These are phyloP conservation scores for Labia minor DNA, from an alignment of 2,888 invertebrate species.

Conservation along the genomic window DNA sequence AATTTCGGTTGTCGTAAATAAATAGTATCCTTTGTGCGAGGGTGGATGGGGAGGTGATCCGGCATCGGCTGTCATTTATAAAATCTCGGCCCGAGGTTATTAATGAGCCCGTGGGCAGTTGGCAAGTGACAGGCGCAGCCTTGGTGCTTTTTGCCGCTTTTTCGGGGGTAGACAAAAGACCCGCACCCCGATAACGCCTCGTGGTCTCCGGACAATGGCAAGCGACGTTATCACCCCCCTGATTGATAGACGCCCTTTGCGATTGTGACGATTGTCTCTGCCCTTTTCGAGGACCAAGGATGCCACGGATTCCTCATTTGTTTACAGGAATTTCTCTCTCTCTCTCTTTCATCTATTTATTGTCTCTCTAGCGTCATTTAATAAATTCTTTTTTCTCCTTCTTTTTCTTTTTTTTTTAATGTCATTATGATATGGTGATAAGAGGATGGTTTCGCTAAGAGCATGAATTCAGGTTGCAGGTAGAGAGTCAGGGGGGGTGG, in stretches of 20 bases:
- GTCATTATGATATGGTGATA: neutral
- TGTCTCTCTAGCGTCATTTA: neutral
- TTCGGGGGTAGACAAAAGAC: neutral
- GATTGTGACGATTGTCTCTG: neutral
- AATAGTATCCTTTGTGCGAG: no score
- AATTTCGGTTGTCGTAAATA: no score
- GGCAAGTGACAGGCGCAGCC: neutral
- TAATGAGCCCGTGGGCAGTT: slow-evolving; percentile 2
- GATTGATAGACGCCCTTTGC: neutral
- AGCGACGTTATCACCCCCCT: neutral
- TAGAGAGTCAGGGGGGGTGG: neutral
- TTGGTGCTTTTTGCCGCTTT: neutral
- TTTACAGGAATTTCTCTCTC: slow-evolving; percentile 1
- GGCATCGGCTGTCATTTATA: neutral
- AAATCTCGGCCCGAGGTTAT: neutral
- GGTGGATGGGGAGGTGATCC: no score
- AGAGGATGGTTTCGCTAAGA: neutral
- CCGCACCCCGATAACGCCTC: slow-evolving; percentile 13
- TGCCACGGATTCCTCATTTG: slow-evolving; percentile 1
- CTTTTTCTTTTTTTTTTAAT: neutral
- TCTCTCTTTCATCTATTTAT: no score
- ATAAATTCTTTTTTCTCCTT: neutral
- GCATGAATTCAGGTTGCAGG: neutral
- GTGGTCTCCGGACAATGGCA: neutral
- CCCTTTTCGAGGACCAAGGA: neutral